A percentile compares a stretch with the other conserved stretches of the same genome.
phyloP scores from a whole-genome alignment of 2,888 invertebrate species.

The Athripsodes cinereus region DNA sequence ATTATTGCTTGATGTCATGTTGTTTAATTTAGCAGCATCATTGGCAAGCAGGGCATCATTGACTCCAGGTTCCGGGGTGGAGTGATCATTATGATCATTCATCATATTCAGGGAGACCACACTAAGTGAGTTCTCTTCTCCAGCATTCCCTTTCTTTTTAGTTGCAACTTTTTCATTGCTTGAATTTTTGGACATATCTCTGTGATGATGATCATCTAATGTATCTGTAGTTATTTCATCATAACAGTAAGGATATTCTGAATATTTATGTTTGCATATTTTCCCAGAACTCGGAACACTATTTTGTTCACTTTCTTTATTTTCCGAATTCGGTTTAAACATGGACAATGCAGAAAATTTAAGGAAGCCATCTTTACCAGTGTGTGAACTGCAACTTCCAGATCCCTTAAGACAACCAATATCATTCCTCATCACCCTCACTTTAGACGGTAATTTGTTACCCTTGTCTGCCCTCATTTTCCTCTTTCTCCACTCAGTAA shows the following conservation, averaged over 20 bases:
- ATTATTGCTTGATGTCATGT: constrained; percentile 6
- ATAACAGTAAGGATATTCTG: constrained; percentile 84
- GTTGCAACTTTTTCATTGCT: constrained; percentile 5
- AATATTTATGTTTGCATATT: constrained; percentile 81
- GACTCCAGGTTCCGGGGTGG: constrained; percentile 19
- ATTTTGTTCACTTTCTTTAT: constrained; percentile 41
- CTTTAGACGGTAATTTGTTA: constrained; percentile 57
- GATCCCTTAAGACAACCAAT: constrained; percentile 41
- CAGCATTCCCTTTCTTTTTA: constrained; percentile 30
- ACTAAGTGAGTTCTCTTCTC: constrained; percentile 45
- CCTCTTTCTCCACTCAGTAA: constrained; percentile 75
- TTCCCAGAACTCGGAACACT: constrained; percentile 43
- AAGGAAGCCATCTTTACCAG: constrained; percentile 34
- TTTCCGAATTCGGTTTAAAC: constrained; percentile 30
- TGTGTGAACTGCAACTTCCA: constrained; percentile 35
- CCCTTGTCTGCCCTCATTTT: constrained; percentile 64
- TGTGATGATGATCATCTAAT: constrained; percentile 55
- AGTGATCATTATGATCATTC: constrained; percentile 8
- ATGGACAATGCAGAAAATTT: constrained; percentile 29
- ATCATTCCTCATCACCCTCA: constrained; percentile 68
- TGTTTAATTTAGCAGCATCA: constrained; percentile 7
- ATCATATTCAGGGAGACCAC: constrained; percentile 38
- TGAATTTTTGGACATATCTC: constrained; percentile 26
- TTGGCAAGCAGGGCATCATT: constrained; percentile 24
- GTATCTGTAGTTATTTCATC: constrained; percentile 75